Evolutionary conservation across 2,113 vertebrate genomes (phyloP), one percentile per base, ranked within the genome.

Genomic region (Baryphthengus martii): DNA sequence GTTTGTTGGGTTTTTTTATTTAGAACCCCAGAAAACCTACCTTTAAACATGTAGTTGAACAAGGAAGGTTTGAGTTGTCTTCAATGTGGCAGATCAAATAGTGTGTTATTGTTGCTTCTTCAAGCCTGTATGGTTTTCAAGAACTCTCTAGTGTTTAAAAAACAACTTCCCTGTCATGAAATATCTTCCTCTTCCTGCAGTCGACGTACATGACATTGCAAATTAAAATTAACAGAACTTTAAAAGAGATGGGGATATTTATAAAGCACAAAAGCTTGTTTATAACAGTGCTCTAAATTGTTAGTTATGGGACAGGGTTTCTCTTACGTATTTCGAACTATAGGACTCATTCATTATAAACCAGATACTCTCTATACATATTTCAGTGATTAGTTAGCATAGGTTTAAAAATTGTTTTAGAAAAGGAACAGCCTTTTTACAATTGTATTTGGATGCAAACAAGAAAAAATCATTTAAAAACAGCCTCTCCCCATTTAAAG

Each of bases 151-250:
- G 26, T 81, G 20, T 50, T 74, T 45, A 42, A 42, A 76, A 58
- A 6, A 25, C 1, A 47, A 5, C 28, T 63, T 68, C 15, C 13
- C 3, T 39, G 72, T 75, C 5, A 10, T 82, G 19, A 72, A 77
- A 63, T 44, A 21, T 53, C 17, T 35, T 66, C 21, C 2, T 83
- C 10, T 68, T 73, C 26, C 31, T 18, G 2, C 20, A 47, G 9
- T 40, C 2, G 4, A 6, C 3, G 4, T 56, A 17, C 1, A 3
- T 56, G 45, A 33, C 5, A 18, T 44, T 23, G 17, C 12, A 74
- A n/a, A 25, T 77, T 21, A 58, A 91, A 87, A n/a, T n/a, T n/a
- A 66, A 25, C 11, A 33, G 9, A n/a, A 3, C 40, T 87, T 66
- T 49, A 53, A 35, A 59, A n/a, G 35, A 72, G 10, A 14, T 59